phyloP scores from a whole-genome alignment of 2,113 vertebrate genomes.

The Tragelaphus imberbis region DNA sequence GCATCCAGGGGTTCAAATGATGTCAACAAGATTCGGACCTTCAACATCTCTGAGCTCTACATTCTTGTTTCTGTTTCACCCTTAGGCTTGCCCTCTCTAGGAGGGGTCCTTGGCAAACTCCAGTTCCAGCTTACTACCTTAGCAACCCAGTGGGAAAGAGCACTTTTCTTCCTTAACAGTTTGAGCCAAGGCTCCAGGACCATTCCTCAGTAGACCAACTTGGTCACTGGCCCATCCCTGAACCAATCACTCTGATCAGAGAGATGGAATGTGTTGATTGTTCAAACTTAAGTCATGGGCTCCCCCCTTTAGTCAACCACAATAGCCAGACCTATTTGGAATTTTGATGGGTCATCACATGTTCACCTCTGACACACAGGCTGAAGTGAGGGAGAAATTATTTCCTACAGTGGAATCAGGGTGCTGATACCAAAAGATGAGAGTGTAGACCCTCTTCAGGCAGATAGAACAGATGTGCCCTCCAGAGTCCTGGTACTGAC shows the following conservation, averaged over 20 bases:
- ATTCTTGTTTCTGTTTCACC: background rate
- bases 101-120: background rate
- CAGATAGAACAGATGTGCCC: background rate
- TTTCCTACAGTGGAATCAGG: background rate
- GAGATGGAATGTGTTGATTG: background rate
- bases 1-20: background rate
- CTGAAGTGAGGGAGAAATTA: background rate
- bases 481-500: background rate
- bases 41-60: background rate
- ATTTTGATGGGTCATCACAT: background rate
- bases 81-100: background rate
- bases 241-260: background rate
- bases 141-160: background rate
- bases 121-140: background rate
- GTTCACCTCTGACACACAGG: accelerated
- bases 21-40: background rate
- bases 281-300: background rate
- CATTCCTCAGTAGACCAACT: background rate
- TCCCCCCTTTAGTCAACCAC: background rate
- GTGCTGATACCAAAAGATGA: background rate
- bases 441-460: background rate
- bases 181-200: background rate
- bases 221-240: background rate
- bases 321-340: background rate
- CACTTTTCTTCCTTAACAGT: background rate